Conservation (phyloP, 1,140 invertebrate species). For the Drosophila athabasca region DNA sequence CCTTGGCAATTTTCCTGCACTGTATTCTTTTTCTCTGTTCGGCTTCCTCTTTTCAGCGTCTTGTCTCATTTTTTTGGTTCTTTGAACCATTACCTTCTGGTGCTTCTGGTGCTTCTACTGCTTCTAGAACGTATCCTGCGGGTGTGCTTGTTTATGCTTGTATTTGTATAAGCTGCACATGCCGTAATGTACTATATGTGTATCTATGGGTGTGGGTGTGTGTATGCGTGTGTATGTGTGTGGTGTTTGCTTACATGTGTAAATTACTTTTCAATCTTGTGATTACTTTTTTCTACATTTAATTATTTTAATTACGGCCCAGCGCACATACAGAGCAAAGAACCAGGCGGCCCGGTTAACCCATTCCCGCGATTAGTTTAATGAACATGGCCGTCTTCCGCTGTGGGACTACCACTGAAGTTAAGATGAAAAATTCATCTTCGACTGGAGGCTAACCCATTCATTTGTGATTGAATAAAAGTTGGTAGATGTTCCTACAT, state of each 20-base stretch:
- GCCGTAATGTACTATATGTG: conserved; percentile 5
- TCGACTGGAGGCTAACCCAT: too few species aligned
- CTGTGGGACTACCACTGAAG: too few species aligned
- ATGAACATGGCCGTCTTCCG: background rate
- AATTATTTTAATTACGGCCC: conserved; percentile 79
- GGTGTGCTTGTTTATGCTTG: conserved; percentile 61
- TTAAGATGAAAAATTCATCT: too few species aligned
- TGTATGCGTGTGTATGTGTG: conserved; percentile 23
- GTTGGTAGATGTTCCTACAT: too few species aligned
- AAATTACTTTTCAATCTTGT: conserved; percentile 82
- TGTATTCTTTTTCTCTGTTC: conserved; percentile 29
- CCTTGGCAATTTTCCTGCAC: conserved; percentile 70
- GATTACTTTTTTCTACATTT: conserved; percentile 80
- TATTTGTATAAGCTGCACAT: conserved; percentile 63
- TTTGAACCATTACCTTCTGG: conserved; percentile 48
- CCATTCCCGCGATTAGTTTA: conserved; percentile 12
- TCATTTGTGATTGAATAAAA: too few species aligned
- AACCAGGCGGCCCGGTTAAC: background rate
- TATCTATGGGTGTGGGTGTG: conserved; percentile 6
- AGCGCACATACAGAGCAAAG: conserved; percentile 37
- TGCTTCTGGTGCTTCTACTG: conserved; percentile 28
- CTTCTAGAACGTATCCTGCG: conserved; percentile 62
- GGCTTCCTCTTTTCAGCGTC: conserved; percentile 29
- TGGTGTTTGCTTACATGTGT: conserved; percentile 81
- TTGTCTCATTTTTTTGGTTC: conserved; percentile 30